Base-by-base conservation (phyloP, 2,888 invertebrate genomes). In the Adelphocoris suturalis region DNA sequence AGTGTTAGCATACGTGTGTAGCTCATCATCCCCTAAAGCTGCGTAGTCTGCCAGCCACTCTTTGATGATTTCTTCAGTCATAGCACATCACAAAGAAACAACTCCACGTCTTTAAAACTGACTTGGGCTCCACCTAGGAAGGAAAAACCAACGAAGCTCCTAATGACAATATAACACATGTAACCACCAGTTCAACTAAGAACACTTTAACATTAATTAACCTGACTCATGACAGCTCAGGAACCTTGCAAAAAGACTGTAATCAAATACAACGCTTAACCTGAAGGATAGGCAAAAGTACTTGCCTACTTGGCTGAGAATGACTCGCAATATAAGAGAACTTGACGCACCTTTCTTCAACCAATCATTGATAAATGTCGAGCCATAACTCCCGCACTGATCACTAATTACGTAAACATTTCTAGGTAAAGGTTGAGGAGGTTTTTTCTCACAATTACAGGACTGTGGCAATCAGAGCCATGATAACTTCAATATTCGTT, bases 1-100 rank as follows among this genome's bases (percentile, higher is more conserved):
- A 93, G 96, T 96, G 48, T 95, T 95, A 57, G 96, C 96, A 94
- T 97, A 97, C 89, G 96, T 96, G 92, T 96, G 95, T 91, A 97
- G 94, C 93, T 97, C 97, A 91, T 96, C 95, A 88, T 96, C 95
- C 92, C 96, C 96, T 91, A 97, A 93, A 84, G 95, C 94, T 91
- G 96, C 95, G 94, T 96, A 97, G 93, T 97, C 97, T 92, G 95
- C 95, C 27, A 90, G 85, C 90, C 91, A 91, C 48, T 91, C 87
- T 89, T 88, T 94, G 92, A 97, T 96, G 90, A 94, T 92, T 91
- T 93, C 93, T 91, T 94, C 94, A 90, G 91, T 91, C 91, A 91
- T 91, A 91, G 89, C 91, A 91, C 90, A 86, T 86, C 86, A 86
- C 86, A 86, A 16, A 23, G 57, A 52, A 14, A 7, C 84, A 84